A percentile compares a stretch with the other conserved stretches of the same genome.
Conservation (phyloP, 1,140 invertebrate genomes). For the Lutraria rhynchaena region DNA sequence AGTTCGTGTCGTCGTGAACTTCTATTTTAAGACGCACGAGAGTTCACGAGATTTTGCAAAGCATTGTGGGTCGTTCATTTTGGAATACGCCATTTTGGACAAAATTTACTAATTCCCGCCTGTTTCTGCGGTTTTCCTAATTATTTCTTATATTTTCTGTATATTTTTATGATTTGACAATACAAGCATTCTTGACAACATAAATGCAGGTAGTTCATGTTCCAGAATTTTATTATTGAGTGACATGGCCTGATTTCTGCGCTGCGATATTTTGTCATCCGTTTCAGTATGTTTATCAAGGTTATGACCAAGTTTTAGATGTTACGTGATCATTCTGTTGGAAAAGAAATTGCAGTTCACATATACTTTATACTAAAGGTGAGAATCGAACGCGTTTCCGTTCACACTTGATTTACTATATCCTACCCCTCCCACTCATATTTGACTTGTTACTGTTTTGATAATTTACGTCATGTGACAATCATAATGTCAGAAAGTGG, state of each 20-base stretch:
- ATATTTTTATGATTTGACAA: background rate
- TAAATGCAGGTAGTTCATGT: no score
- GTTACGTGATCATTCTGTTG: no score
- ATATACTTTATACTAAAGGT: background rate
- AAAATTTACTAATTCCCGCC: conserved; percentile 67
- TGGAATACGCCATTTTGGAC: conserved; percentile 70
- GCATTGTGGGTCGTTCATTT: conserved; percentile 66
- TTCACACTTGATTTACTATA: background rate
- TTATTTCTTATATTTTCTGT: background rate
- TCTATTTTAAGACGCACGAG: conserved; percentile 46
- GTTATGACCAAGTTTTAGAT: conserved; percentile 4
- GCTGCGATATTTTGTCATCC: background rate
- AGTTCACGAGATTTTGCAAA: conserved; percentile 61
- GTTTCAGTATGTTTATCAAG: conserved; percentile 34
- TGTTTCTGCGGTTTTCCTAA: conserved; percentile 41
- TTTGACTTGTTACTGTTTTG: no score
- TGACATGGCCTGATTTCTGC: no score
- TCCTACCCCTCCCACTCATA: background rate
- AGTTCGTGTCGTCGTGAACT: background rate
- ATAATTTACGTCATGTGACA: no score
- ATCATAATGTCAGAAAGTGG: no score
- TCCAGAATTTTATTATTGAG: no score
- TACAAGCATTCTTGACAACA: background rate
- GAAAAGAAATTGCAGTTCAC: no score
- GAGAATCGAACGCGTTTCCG: background rate